These are phyloP conservation scores for Hycleus cichorii DNA, from an alignment of 1,140 invertebrate species.

Conservation along the genomic window DNA sequence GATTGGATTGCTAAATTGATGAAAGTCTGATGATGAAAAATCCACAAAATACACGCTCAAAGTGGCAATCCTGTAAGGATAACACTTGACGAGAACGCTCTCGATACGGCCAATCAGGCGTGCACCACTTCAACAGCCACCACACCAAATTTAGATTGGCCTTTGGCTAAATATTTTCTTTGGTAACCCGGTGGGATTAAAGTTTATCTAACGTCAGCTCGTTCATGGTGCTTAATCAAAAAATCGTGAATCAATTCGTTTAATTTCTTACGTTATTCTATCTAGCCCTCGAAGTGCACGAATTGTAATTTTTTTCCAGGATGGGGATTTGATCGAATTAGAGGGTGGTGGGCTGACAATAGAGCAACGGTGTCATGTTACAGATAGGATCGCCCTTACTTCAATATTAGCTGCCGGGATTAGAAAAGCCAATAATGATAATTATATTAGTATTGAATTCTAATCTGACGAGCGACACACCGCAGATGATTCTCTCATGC, in stretches of 20 bases:
- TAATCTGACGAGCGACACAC: constrained; percentile 24
- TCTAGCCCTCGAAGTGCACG: no score
- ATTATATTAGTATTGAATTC: constrained; percentile 43
- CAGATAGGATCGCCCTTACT: constrained; percentile 29
- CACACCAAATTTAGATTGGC: constrained; percentile 40
- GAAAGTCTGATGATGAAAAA: constrained; percentile 21
- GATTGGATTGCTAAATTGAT: background rate
- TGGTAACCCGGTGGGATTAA: constrained; percentile 39
- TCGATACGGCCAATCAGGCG: constrained; percentile 29
- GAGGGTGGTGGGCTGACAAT: no score
- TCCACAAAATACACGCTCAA: constrained; percentile 19
- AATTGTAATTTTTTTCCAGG: no score
- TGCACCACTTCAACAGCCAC: constrained; percentile 16
- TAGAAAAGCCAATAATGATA: constrained; percentile 42
- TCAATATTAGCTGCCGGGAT: constrained; percentile 32
- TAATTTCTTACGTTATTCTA: no score
- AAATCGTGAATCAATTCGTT: no score
- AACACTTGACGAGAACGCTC: constrained; percentile 23
- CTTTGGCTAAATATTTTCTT: constrained; percentile 43
- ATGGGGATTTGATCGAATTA: no score
- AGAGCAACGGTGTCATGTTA: constrained; percentile 31
- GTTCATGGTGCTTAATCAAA: background rate
- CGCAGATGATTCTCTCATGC: constrained; percentile 35
- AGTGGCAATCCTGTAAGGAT: constrained; percentile 27
- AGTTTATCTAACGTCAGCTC: constrained; percentile 32